These are phyloP conservation scores for Hoplias malabaricus DNA, from an alignment of 2,113 vertebrate genomes.

Conservation along the genomic window DNA sequence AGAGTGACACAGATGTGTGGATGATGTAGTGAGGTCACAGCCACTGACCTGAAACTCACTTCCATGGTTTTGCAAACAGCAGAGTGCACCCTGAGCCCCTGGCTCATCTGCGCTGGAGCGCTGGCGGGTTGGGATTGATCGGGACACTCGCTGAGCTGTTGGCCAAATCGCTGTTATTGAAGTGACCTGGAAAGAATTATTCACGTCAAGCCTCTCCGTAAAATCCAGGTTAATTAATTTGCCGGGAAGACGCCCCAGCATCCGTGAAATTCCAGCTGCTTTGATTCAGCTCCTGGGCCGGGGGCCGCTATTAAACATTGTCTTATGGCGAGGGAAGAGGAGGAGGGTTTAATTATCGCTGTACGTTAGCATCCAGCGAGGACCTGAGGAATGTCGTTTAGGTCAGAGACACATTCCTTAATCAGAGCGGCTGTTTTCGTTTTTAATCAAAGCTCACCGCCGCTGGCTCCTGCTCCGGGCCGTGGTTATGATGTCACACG, in stretches of 20 bases:
- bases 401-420: conserved; percentile 43
- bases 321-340: conserved; percentile 33
- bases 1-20: no score
- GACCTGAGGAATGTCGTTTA: conserved; percentile 56
- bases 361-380: conserved; percentile 44
- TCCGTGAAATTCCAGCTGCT: conserved; percentile 37
- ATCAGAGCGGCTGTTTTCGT: conserved; percentile 47
- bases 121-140: conserved; percentile 1
- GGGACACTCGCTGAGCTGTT: conserved; percentile 19
- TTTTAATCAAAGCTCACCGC: conserved; percentile 58
- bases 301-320: conserved; percentile 60
- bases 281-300: conserved; percentile 50
- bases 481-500: conserved; percentile 45
- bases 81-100: no score
- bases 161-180: conserved; percentile 59
- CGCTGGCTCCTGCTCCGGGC: conserved; percentile 33
- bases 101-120: no score
- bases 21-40: no score
- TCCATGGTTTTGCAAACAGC: no score
- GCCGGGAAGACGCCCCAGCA: conserved; percentile 50
- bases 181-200: conserved; percentile 58
- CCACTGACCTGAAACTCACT: no score
- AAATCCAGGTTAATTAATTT: conserved; percentile 65
- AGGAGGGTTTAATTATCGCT: conserved; percentile 51
- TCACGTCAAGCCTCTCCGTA: conserved; percentile 45